These are phyloP conservation scores for Drosophila meridionalis DNA, from an alignment of 2,888 invertebrate genomes.

Conservation along the genomic window DNA sequence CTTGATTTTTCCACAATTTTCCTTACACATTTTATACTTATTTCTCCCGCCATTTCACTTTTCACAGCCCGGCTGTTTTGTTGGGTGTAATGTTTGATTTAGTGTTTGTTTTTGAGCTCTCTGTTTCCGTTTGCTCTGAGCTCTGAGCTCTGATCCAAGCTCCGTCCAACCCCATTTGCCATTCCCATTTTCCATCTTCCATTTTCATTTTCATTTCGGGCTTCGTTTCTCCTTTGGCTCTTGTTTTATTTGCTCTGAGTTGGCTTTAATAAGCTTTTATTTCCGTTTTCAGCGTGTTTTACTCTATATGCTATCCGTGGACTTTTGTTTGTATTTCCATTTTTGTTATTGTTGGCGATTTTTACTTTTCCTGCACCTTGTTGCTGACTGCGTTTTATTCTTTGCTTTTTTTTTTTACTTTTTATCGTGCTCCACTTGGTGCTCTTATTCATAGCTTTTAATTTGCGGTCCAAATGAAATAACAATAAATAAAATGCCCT, in stretches of 20 bases:
- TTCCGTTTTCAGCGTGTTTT: constrained; percentile 73
- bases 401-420: constrained; percentile 28
- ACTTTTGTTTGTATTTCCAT: constrained; percentile 17
- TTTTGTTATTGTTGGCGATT: constrained; percentile 46
- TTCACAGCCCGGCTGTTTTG: constrained; percentile 43
- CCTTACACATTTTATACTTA: constrained; percentile 63
- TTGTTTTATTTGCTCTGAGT: constrained; percentile 31
- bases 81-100: constrained; percentile 77
- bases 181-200: not conserved
- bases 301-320: constrained; percentile 30
- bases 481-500: constrained; percentile 79
- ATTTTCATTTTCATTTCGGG: constrained; percentile 15
- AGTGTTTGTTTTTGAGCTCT: constrained; percentile 74
- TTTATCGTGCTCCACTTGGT: constrained; percentile 56
- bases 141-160: constrained; percentile 47
- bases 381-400: constrained; percentile 27
- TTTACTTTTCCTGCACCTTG: constrained; percentile 48
- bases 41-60: constrained; percentile 58
- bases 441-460: constrained; percentile 78
- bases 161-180: constrained; percentile 5
- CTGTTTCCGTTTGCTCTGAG: constrained; percentile 49
- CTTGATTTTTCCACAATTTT: constrained; percentile 53
- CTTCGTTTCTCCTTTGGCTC: not conserved
- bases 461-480: constrained; percentile 80
- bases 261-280: constrained; percentile 77